Evolutionary conservation across 2,113 vertebrate genomes (phyloP).

Genomic region (Campylorhamphus procurvoides): DNA sequence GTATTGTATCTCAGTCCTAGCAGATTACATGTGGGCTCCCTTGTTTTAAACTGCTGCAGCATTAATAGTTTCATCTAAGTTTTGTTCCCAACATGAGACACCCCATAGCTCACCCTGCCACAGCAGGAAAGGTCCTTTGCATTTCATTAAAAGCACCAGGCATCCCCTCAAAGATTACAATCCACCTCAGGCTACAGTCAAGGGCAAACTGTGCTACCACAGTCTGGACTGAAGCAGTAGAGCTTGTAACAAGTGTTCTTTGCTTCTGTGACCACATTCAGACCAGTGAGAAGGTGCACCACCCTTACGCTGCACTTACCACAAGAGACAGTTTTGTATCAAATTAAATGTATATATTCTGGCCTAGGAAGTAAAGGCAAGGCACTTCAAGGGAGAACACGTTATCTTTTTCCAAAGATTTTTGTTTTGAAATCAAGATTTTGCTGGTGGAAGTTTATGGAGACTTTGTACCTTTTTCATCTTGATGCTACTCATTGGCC

Average conservation of each 20-base stretch:
- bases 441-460: neutral
- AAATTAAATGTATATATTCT: neutral
- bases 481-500: neutral
- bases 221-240: neutral
- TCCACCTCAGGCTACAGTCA: fast-evolving
- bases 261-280: neutral
- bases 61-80: neutral
- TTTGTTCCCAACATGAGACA: neutral
- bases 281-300: neutral
- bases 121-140: neutral
- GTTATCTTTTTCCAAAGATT: neutral
- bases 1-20: neutral
- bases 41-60: neutral
- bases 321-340: neutral
- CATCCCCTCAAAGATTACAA: neutral
- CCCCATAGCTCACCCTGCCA: neutral
- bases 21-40: neutral
- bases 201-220: neutral
- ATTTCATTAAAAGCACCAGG: neutral
- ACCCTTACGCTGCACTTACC: neutral
- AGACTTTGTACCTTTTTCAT: neutral
- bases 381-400: neutral
- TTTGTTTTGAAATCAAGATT: neutral
- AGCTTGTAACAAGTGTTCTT: neutral
- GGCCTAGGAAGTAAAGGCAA: neutral